Evolutionary conservation across 2,888 invertebrate species (phyloP).

Genomic region (Steinernema hermaphroditum): DNA sequence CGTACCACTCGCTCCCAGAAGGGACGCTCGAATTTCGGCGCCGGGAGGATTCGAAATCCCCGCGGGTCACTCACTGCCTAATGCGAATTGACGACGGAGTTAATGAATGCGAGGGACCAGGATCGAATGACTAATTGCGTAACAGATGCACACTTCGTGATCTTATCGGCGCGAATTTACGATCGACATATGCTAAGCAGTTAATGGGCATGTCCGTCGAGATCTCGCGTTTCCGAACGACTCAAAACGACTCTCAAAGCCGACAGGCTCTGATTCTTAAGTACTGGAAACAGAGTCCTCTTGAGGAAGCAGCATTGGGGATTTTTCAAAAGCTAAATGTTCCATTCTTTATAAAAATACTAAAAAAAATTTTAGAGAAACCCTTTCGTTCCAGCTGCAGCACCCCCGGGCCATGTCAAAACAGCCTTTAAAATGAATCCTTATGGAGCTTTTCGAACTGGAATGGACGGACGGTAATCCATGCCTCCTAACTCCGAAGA

Average conservation of each 20-base stretch:
- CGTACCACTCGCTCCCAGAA: background rate
- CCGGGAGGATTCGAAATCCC: conserved; percentile 12
- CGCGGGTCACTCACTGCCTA: conserved; percentile 9
- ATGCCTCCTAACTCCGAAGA: background rate
- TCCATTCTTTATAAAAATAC: too few species aligned
- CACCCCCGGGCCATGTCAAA: too few species aligned
- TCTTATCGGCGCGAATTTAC: conserved; percentile 29
- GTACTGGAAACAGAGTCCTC: too few species aligned
- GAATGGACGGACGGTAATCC: background rate
- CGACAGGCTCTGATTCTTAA: too few species aligned
- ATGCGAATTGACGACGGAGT: conserved; percentile 30
- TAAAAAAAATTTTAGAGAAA: too few species aligned
- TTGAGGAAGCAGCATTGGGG: too few species aligned
- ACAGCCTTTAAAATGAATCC: too few species aligned
- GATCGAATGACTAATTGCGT: conserved; percentile 28
- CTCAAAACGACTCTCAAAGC: too few species aligned
- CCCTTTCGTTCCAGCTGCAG: too few species aligned
- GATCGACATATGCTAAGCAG: conserved; percentile 23
- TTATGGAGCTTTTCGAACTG: too few species aligned
- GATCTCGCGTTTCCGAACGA: too few species aligned
- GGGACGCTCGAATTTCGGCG: background rate
- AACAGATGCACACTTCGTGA: conserved; percentile 24
- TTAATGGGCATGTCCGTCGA: background rate
- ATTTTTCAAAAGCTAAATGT: too few species aligned
- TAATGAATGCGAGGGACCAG: conserved; percentile 13